Conservation (phyloP, 1,140 invertebrate species). For the Sycophila sp. region DNA sequence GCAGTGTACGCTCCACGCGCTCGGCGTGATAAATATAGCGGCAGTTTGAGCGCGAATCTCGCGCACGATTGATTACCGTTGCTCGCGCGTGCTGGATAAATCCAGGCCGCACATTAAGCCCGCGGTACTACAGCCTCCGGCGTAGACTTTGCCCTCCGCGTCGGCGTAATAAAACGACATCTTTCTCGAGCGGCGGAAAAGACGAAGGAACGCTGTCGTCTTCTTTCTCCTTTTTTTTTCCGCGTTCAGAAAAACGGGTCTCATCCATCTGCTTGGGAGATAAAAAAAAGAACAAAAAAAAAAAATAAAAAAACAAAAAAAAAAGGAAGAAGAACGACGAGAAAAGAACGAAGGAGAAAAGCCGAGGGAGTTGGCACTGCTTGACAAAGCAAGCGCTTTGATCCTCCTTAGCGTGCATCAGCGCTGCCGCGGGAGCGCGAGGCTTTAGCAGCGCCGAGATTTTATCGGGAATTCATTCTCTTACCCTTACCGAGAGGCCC, state of each 20-base stretch:
- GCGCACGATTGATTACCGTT: conserved; percentile 59
- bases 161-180: conserved; percentile 58
- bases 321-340: not conserved
- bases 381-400: conserved; percentile 15
- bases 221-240: too few relatives aligned
- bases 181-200: conserved; percentile 46
- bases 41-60: conserved; percentile 44
- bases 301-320: too few relatives aligned
- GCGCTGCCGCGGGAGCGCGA: conserved; percentile 5
- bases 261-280: conserved; percentile 42
- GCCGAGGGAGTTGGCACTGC: not conserved
- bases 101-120: conserved; percentile 58
- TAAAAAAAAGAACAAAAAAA: not conserved
- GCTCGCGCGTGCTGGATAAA: conserved; percentile 58
- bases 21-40: conserved; percentile 61
- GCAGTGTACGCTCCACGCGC: conserved; percentile 47
- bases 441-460: not conserved
- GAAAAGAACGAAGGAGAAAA: not conserved
- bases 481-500: not conserved
- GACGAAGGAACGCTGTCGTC: conserved; percentile 50
- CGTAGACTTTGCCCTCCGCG: conserved; percentile 50
- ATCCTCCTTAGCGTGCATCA: not conserved
- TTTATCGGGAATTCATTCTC: not conserved
- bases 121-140: conserved; percentile 35
- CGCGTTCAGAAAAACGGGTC: conserved; percentile 48